These are phyloP conservation scores for Heterotilapia buettikoferi DNA, from an alignment of 2,113 vertebrate genomes.

Conservation along the genomic window DNA sequence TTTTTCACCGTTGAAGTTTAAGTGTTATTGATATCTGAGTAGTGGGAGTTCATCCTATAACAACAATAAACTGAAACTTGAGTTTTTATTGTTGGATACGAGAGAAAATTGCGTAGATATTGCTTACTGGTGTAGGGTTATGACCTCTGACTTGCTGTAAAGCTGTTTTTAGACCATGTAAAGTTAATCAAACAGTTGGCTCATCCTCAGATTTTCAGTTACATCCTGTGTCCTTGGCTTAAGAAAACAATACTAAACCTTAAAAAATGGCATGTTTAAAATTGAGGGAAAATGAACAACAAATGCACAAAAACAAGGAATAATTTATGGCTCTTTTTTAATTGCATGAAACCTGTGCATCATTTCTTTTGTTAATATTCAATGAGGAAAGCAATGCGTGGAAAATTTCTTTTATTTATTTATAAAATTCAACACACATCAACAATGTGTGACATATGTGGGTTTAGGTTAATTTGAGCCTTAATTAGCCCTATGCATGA, in stretches of 20 bases:
- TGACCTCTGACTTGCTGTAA: background rate
- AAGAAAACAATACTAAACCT: background rate
- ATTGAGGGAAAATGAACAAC: background rate
- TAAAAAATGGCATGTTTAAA: background rate
- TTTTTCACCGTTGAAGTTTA: background rate
- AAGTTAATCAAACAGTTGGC: background rate
- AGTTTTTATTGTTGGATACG: background rate
- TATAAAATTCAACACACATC: background rate
- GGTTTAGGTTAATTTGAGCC: background rate
- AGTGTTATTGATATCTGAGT: constrained; percentile 11
- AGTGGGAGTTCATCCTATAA: background rate
- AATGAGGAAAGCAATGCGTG: background rate
- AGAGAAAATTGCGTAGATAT: background rate
- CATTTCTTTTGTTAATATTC: background rate
- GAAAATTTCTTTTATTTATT: rapidly evolving
- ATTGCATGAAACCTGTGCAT: background rate
- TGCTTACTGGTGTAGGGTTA: background rate
- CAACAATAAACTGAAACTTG: constrained; percentile 2
- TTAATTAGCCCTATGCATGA: background rate
- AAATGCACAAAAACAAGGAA: background rate
- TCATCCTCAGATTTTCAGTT: background rate
- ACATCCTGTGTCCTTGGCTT: background rate
- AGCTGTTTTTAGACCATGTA: background rate
- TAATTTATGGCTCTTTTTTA: background rate
- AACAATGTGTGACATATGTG: background rate